Evolutionary conservation across 1,140 invertebrate species (phyloP).

Genomic region (Theocolax elegans): DNA sequence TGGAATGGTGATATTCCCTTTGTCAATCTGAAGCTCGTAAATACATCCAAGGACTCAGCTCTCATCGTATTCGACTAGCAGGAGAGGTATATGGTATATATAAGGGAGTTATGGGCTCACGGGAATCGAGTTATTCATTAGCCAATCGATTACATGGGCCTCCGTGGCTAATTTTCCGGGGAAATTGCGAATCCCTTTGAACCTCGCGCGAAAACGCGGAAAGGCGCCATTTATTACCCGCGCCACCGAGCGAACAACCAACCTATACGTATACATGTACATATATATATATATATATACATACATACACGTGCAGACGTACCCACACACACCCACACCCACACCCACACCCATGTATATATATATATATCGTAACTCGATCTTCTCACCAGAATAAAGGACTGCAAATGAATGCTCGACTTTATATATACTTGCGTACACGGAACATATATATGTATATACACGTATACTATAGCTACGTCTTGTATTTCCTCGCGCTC

Average conservation of each 20-base stretch:
- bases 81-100: no score
- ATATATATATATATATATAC: background rate
- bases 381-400: background rate
- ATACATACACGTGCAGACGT: background rate
- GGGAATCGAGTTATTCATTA: slow-evolving; percentile 12
- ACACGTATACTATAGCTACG: background rate
- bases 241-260: no score
- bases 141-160: background rate
- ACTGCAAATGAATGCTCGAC: background rate
- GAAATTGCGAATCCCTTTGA: no score
- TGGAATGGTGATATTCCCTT: no score
- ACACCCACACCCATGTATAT: background rate
- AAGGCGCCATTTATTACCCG: background rate
- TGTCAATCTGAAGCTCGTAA: no score
- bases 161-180: background rate
- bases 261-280: no score
- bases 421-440: background rate
- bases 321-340: no score
- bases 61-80: no score
- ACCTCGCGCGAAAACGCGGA: background rate
- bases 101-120: no score
- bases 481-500: background rate
- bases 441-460: no score
- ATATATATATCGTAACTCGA: background rate
- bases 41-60: no score